Base-by-base conservation (phyloP, 1,140 invertebrate genomes). In the Wiebesia pumilae region DNA sequence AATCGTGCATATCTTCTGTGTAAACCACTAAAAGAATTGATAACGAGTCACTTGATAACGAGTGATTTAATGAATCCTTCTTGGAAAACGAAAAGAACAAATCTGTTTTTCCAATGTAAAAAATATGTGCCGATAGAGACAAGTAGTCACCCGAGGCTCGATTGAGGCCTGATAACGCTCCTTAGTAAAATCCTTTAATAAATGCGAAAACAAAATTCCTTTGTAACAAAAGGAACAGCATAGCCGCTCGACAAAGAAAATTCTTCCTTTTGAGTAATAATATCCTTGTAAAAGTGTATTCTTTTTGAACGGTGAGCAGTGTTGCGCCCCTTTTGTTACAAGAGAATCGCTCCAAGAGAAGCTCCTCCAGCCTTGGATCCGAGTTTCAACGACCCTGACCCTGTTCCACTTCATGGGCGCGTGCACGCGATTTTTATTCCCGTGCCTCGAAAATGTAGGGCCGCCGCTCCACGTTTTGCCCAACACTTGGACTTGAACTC, bases 361-460 rank as follows among this genome's bases (percentile, higher is more conserved):
- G 58, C 14, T 62, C 27, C 10, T 62, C 58, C 58, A 27, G 58
- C 4, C 27, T 27, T 16, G 19, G 7, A 12, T 16, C 7, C 51
- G 16, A 54, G 51, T 19, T 24, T 3, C 58, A 24, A 10, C 80
- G 79, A 77, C 85, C 85, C 71, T 86, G 85, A 86, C 81, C 85
- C 38, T 58, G 85, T 79, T 77, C 85, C 80, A 82, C 54, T 82
- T 86, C 30, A 47, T 14, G 27, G 6, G 19, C 40, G 30, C 38
- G 38, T 40, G 40, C 35, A 43, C 54, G 35, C 19, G 35, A 58
- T 38, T 82, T 82, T 69, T 71, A 7, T 58, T n/a, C 80, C 80
- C 58, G 80, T 33, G 80, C 38, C 62, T 69, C 80, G 75, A 30
- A 51, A 78, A 43, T 47, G 4, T n/a, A 47, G 43, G 43, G 43